A percentile compares a stretch with the other conserved stretches of the same genome.
These are phyloP conservation scores for Cirrhinus mrigala DNA, from an alignment of 2,797 vertebrate genomes.

Conservation along the genomic window DNA sequence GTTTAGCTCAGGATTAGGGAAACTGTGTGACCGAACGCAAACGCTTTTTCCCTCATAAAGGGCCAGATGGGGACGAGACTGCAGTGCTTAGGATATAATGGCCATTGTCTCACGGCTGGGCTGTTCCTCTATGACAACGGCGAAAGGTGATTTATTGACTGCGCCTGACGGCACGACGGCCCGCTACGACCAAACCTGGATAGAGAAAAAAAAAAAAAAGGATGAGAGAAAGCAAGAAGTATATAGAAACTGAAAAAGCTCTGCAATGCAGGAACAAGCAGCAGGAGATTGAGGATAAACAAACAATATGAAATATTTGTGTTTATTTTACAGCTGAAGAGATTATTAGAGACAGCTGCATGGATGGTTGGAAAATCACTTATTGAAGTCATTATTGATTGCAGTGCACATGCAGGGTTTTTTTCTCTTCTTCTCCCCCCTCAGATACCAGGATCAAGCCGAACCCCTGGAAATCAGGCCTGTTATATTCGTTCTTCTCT, in stretches of 20 bases:
- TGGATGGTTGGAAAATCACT: constrained; percentile 44
- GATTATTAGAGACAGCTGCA: constrained; percentile 28
- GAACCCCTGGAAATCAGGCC: constrained; percentile 28
- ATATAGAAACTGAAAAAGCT: constrained; percentile 41
- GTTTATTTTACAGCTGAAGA: constrained; percentile 22
- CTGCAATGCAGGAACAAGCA: constrained; percentile 60
- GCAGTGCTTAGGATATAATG: constrained; percentile 78
- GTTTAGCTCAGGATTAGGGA: constrained; percentile 28
- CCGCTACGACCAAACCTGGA: constrained; percentile 66
- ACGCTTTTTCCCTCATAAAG: constrained; percentile 65
- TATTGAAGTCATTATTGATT: constrained; percentile 49
- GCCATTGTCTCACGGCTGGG: constrained; percentile 78
- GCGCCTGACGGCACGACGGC: constrained; percentile 68
- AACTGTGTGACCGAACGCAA: constrained; percentile 45
- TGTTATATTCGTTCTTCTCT: constrained; percentile 17
- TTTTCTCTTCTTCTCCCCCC: not conserved
- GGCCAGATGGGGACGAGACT: constrained; percentile 63
- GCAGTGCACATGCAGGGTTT: not conserved
- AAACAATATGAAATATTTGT: constrained; percentile 45
- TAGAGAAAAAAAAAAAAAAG: constrained; percentile 43
- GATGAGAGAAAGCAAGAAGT: constrained; percentile 20
- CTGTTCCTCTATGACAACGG: constrained; percentile 73
- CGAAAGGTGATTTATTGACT: constrained; percentile 81
- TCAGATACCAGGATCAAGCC: constrained; percentile 30
- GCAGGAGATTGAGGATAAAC: constrained; percentile 30